phyloP scores from a whole-genome alignment of 2,888 invertebrate species.

The Ecliptopera silaceata region DNA sequence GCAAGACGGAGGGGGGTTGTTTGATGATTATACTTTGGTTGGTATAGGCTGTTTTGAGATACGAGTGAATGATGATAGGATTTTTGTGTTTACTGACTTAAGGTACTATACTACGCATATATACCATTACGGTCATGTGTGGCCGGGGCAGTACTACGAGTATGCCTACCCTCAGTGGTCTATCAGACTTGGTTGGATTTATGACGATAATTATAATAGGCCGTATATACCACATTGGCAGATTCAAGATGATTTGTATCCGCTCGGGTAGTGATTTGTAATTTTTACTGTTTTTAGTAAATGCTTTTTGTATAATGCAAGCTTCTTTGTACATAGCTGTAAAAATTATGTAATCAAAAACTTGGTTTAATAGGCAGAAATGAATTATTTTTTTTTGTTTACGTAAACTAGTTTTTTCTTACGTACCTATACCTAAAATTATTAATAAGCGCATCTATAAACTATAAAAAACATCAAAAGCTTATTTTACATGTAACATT shows the following conservation, averaged over 20 bases:
- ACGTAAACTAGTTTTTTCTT: too few species aligned
- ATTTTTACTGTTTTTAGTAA: too few species aligned
- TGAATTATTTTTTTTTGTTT: too few species aligned
- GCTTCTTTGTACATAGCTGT: too few species aligned
- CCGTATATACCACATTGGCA: slow-evolving; percentile 31
- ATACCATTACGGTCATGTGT: slow-evolving; percentile 35
- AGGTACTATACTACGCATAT: slow-evolving; percentile 52
- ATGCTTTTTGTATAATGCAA: too few species aligned
- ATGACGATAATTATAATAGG: slow-evolving; percentile 9
- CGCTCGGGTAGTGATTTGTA: slow-evolving; percentile 33
- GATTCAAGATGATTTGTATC: slow-evolving; percentile 28
- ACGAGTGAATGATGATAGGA: slow-evolving; percentile 57
- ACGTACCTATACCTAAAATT: too few species aligned
- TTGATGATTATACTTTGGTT: slow-evolving; percentile 28
- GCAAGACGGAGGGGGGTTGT: slow-evolving; percentile 54
- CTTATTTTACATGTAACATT: too few species aligned
- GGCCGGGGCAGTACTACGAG: slow-evolving; percentile 55
- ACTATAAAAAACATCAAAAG: too few species aligned
- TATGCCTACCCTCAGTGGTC: slow-evolving; percentile 62
- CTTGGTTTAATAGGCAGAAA: too few species aligned
- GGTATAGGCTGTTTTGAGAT: slow-evolving; percentile 63
- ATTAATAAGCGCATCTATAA: too few species aligned
- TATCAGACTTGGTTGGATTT: background rate
- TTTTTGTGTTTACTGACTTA: slow-evolving; percentile 59
- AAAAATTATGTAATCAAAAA: too few species aligned